phyloP scores from a whole-genome alignment of 2,113 vertebrate genomes.

The Chaetodon trifascialis region DNA sequence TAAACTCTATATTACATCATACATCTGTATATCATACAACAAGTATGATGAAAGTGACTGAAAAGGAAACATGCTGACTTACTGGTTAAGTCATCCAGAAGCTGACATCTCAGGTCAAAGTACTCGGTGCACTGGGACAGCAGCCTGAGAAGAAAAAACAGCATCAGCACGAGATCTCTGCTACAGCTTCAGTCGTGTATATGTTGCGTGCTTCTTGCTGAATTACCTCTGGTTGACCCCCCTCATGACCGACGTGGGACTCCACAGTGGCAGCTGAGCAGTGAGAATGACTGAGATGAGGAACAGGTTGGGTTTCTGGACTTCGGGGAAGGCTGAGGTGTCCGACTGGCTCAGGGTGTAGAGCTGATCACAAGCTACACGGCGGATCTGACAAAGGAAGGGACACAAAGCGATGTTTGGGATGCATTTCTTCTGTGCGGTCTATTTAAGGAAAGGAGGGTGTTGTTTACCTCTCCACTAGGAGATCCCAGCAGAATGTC shows the following conservation, averaged over 20 bases:
- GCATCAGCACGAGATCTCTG: neutral
- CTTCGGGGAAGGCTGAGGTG: conserved; percentile 91
- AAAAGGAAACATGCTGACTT: conserved; percentile 70
- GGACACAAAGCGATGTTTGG: neutral
- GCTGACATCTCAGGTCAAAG: conserved; percentile 96
- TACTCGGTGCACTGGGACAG: conserved; percentile 98
- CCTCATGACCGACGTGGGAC: conserved; percentile 98
- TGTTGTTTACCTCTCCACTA: conserved; percentile 92
- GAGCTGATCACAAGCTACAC: conserved; percentile 96
- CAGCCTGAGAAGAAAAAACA: conserved; percentile 84
- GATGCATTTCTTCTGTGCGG: neutral
- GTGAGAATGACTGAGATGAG: conserved; percentile 93
- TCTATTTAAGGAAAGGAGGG: neutral
- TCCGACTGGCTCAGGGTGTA: conserved; percentile 98
- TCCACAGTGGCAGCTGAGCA: conserved; percentile 97
- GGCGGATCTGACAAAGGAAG: conserved; percentile 88
- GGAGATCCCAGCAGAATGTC: conserved; percentile 96
- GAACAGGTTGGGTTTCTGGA: conserved; percentile 97
- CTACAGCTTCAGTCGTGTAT: neutral
- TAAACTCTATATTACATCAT: neutral
- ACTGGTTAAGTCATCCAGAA: conserved; percentile 97
- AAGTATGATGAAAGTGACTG: neutral
- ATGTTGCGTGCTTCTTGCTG: neutral
- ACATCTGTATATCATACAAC: too few relatives aligned
- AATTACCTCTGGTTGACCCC: conserved; percentile 95